These are phyloP conservation scores for Luperina nickerlii DNA, from an alignment of 2,888 invertebrate species.

Conservation along the genomic window DNA sequence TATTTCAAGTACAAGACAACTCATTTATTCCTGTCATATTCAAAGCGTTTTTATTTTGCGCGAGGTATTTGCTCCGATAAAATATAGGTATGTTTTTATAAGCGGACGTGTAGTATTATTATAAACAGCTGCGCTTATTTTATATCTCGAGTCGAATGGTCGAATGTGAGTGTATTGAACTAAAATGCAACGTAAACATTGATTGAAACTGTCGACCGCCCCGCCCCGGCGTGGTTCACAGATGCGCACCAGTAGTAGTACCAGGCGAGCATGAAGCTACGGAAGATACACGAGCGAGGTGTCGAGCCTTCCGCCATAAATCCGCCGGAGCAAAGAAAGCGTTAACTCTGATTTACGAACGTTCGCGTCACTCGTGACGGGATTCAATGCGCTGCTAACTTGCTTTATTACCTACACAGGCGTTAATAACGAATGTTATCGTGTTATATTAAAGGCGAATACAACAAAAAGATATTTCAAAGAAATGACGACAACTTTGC, in stretches of 20 bases:
- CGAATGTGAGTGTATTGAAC: constrained; percentile 70
- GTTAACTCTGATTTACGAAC: constrained; percentile 86
- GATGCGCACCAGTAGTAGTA: constrained; percentile 73
- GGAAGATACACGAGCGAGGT: constrained; percentile 77
- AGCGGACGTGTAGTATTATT: constrained; percentile 73
- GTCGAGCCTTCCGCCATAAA: constrained; percentile 81
- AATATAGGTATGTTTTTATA: constrained; percentile 73
- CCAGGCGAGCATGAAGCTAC: constrained; percentile 75
- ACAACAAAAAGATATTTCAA: constrained; percentile 62
- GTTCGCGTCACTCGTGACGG: constrained; percentile 76
- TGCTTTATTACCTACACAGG: constrained; percentile 60
- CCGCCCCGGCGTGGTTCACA: constrained; percentile 60
- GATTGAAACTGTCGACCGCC: constrained; percentile 50
- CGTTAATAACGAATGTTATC: constrained; percentile 58
- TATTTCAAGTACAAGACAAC: constrained; percentile 85
- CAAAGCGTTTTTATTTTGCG: constrained; percentile 77
- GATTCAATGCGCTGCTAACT: constrained; percentile 66
- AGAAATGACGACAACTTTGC: constrained; percentile 68
- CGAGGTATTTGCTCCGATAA: constrained; percentile 75
- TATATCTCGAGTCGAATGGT: constrained; percentile 65
- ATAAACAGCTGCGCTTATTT: constrained; percentile 71
- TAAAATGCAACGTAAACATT: constrained; percentile 69
- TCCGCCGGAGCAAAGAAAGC: constrained; percentile 82
- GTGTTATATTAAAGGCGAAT: constrained; percentile 37
- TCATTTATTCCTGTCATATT: constrained; percentile 86